A percentile compares a stretch with the other conserved stretches of the same genome.
Evolutionary conservation across 1,140 invertebrate species (phyloP).

Genomic region (Anagrus nilaparvatae): DNA sequence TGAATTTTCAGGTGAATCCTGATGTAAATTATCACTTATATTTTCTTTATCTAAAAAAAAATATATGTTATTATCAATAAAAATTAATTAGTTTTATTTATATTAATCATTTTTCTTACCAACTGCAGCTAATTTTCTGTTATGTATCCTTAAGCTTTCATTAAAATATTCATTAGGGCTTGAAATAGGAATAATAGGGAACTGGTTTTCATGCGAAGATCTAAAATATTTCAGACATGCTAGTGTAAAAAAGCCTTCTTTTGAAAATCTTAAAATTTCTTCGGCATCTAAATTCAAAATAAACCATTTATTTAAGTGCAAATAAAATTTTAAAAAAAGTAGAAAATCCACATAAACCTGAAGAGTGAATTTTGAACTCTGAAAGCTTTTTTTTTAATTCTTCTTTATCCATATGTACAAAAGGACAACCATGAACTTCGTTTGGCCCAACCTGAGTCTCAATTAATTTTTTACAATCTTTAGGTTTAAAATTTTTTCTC

Average conservation of each 20-base stretch:
- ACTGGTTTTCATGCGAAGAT: conserved; percentile 54
- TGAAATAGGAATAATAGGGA: conserved; percentile 56
- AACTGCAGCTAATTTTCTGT: conserved; percentile 25
- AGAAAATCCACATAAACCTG: conserved; percentile 33
- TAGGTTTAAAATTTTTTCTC: conserved; percentile 79
- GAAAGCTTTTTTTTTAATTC: conserved; percentile 64
- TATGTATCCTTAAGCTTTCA: conserved; percentile 59
- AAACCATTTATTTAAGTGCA: too few species aligned
- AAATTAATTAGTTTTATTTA: too few species aligned
- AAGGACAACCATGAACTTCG: conserved; percentile 91
- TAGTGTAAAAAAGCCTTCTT: conserved; percentile 64
- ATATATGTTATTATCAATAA: too few species aligned
- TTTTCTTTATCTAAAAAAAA: too few species aligned
- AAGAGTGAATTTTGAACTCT: conserved; percentile 49
- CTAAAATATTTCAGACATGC: conserved; percentile 87
- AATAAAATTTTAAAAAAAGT: conserved; percentile 7
- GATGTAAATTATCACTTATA: too few species aligned
- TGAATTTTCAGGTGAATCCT: too few species aligned
- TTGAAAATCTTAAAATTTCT: conserved; percentile 51
- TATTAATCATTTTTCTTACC: too few species aligned
- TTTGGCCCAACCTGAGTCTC: conserved; percentile 60
- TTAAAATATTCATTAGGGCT: conserved; percentile 92
- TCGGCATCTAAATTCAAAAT: conserved; percentile 41
- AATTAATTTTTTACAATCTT: conserved; percentile 89
- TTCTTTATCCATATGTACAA: conserved; percentile 63